phyloP scores from a whole-genome alignment of 2,797 vertebrate genomes.

The Delichon dasypus region DNA sequence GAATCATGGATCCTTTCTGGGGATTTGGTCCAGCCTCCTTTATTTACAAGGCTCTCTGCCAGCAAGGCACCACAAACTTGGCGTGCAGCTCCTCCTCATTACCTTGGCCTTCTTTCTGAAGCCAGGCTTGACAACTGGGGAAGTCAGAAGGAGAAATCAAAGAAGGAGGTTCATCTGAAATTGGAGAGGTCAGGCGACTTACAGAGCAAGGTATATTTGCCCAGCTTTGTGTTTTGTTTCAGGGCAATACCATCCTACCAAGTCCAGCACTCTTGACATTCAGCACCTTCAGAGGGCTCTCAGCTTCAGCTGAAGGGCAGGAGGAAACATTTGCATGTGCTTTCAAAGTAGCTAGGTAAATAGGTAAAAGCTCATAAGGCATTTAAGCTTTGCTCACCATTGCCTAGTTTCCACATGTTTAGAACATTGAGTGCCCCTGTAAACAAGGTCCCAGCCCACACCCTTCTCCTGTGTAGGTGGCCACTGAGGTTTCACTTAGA shows the following conservation, averaged over 20 bases:
- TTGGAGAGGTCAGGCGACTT: not conserved
- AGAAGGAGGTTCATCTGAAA: not conserved
- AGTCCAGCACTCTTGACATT: not conserved
- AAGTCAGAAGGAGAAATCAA: not conserved
- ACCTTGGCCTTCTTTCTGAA: not conserved
- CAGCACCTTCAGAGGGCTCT: not conserved
- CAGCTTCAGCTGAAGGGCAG: not conserved
- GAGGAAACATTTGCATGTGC: not conserved
- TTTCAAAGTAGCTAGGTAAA: not conserved
- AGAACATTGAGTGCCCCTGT: not conserved
- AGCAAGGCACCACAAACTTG: not conserved
- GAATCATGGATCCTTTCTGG: not conserved
- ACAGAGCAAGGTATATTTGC: not conserved
- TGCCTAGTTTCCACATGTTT: constrained; percentile 34
- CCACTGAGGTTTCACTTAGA: not conserved
- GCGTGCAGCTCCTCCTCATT: rapidly evolving
- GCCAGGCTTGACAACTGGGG: not conserved
- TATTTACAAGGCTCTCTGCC: not conserved
- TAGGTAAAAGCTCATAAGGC: not conserved
- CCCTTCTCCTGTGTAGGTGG: not conserved
- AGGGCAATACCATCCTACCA: not conserved
- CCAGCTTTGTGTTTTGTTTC: not conserved
- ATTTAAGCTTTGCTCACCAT: not conserved
- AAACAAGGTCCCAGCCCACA: not conserved
- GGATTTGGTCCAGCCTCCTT: not conserved